phyloP scores from a whole-genome alignment of 2,888 invertebrate genomes.

The Desoria tigrina region DNA sequence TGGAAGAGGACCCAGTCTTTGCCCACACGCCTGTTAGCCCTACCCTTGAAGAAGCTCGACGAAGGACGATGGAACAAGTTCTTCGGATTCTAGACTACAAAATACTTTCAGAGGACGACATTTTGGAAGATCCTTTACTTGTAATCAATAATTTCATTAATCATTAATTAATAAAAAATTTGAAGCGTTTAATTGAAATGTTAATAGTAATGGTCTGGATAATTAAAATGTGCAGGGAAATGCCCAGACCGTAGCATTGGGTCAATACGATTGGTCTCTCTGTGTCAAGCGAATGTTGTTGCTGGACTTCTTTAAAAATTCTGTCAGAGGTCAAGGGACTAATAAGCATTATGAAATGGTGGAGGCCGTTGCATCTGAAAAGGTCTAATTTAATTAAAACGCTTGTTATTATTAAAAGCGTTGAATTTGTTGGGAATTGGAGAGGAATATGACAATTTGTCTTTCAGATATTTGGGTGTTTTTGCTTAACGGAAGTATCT shows the following conservation, averaged over 20 bases:
- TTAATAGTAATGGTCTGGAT: neutral
- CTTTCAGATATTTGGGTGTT: conserved; percentile 44
- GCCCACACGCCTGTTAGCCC: conserved; percentile 60
- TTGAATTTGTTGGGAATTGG: neutral
- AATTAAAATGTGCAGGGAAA: conserved; percentile 29
- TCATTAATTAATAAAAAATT: no score
- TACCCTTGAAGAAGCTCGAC: conserved; percentile 60
- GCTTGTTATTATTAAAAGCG: neutral
- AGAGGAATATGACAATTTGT: conserved; percentile 8
- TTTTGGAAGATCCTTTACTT: conserved; percentile 43
- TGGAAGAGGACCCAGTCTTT: conserved; percentile 66
- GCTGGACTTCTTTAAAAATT: conserved; percentile 56
- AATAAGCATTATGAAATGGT: conserved; percentile 56
- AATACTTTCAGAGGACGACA: conserved; percentile 59
- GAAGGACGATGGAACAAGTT: conserved; percentile 64
- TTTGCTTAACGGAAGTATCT: conserved; percentile 75
- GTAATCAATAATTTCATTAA: no score
- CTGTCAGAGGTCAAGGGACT: conserved; percentile 57
- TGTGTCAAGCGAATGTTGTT: conserved; percentile 45
- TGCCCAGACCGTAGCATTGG: conserved; percentile 45
- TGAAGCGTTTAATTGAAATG: neutral
- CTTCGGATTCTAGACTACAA: conserved; percentile 68
- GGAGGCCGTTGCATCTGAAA: conserved; percentile 55
- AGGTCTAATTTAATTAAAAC: conserved; percentile 54
- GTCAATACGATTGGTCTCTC: conserved; percentile 53